A percentile compares a stretch with the other conserved stretches of the same genome.
Conservation (phyloP, 2,888 invertebrate species). For the Bibio marci region DNA sequence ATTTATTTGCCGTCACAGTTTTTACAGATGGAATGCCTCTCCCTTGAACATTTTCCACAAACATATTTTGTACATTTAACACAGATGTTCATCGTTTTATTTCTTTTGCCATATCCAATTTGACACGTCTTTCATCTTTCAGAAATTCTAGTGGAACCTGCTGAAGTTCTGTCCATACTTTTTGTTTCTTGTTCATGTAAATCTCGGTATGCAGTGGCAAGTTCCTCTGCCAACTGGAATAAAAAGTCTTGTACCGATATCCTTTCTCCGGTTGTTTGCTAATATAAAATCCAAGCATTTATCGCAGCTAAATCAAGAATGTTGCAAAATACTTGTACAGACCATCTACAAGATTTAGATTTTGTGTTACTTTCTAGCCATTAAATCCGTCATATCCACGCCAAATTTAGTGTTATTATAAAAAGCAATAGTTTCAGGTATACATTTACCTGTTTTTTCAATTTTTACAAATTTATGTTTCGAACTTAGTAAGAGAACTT, state of each 20-base stretch:
- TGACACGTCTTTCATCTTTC: too few species aligned
- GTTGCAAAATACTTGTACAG: not conserved
- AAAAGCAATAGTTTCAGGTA: not conserved
- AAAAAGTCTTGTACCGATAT: not conserved
- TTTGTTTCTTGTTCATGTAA: too few species aligned
- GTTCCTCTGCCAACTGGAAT: not conserved
- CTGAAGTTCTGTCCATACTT: too few species aligned
- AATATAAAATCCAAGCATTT: not conserved
- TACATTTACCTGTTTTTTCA: not conserved
- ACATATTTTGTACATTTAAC: slow-evolving; percentile 6
- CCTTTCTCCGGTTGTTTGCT: not conserved
- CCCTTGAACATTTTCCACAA: slow-evolving; percentile 6
- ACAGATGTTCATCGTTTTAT: too few species aligned
- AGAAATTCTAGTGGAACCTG: too few species aligned
- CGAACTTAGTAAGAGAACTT: not conserved
- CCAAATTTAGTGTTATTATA: too few species aligned
- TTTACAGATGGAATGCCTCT: slow-evolving; percentile 5
- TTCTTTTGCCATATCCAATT: too few species aligned
- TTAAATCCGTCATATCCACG: not conserved
- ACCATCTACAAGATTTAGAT: too few species aligned
- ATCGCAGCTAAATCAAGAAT: not conserved
- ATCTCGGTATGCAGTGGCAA: too few species aligned
- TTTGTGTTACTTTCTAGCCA: not conserved
- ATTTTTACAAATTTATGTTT: too few species aligned
- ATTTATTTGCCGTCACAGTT: slow-evolving; percentile 4